Conservation (phyloP, 2,113 vertebrate genomes). For the Engystomops pustulosus region DNA sequence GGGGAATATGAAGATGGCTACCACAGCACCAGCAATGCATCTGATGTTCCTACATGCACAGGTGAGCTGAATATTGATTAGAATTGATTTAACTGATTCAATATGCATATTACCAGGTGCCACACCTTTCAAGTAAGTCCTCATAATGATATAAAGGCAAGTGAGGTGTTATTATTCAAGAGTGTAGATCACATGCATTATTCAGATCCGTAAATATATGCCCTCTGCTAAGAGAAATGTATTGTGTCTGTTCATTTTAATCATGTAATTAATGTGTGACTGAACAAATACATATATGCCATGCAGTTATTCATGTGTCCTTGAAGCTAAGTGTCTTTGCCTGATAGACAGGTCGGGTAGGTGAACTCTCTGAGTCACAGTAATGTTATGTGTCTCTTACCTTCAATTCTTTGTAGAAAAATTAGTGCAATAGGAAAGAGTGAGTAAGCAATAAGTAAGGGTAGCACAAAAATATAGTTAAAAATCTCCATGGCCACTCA, state of each 20-base stretch:
- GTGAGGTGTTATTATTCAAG: too few species aligned
- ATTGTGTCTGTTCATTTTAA: neutral
- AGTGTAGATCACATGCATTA: neutral
- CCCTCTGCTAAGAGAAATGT: conserved; percentile 2
- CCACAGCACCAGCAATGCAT: too few species aligned
- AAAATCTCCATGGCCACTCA: too few species aligned
- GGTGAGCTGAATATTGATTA: too few species aligned
- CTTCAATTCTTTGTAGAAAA: neutral
- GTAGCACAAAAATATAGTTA: too few species aligned
- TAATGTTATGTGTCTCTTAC: neutral
- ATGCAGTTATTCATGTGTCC: neutral
- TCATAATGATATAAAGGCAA: too few species aligned
- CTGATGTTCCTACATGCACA: too few species aligned
- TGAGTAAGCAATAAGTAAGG: too few species aligned
- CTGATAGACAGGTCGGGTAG: neutral
- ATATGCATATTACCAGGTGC: too few species aligned
- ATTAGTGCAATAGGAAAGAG: neutral
- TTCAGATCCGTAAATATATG: neutral
- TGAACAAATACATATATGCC: neutral
- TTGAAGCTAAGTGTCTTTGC: neutral
- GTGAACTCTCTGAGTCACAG: neutral
- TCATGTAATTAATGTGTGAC: neutral
- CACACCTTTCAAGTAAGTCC: too few species aligned
- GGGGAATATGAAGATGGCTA: too few species aligned
- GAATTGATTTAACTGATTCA: too few species aligned